phyloP scores from a whole-genome alignment of 1,140 invertebrate species.

The Phymastichus coffea region DNA sequence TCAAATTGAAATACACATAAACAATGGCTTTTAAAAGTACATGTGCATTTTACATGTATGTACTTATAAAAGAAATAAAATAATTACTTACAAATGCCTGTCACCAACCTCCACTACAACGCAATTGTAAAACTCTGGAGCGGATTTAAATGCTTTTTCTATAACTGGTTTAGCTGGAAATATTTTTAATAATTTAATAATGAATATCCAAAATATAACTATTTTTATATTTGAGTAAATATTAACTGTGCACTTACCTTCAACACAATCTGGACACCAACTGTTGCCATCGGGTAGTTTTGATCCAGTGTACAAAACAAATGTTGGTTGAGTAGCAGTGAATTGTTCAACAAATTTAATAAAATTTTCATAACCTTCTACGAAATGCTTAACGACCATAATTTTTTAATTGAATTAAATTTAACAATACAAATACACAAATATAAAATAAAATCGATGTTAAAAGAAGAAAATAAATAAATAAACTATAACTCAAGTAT shows the following conservation, averaged over 20 bases:
- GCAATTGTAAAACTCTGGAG: conserved; percentile 62
- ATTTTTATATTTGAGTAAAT: too few relatives aligned
- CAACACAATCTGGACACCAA: conserved; percentile 76
- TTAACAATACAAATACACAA: conserved; percentile 30
- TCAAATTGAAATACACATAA: neutral
- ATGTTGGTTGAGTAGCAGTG: conserved; percentile 50
- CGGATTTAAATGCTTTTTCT: conserved; percentile 60
- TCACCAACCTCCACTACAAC: conserved; percentile 72
- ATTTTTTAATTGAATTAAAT: too few relatives aligned
- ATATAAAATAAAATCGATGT: neutral
- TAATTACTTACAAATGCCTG: conserved; percentile 60
- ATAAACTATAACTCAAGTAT: too few relatives aligned
- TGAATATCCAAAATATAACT: too few relatives aligned
- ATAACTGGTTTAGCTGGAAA: conserved; percentile 64
- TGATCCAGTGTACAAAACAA: conserved; percentile 68
- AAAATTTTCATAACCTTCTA: conserved; percentile 63
- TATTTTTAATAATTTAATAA: conserved; percentile 24
- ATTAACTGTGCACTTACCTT: conserved; percentile 57
- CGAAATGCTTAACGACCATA: conserved; percentile 60
- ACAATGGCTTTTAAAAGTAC: neutral
- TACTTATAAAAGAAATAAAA: conserved; percentile 7
- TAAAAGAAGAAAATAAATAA: too few relatives aligned
- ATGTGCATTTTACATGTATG: conserved; percentile 1
- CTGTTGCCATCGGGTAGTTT: conserved; percentile 66
- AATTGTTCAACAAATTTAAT: conserved; percentile 58